These are phyloP conservation scores for Tupaia tana DNA, from an alignment of 2,113 vertebrate genomes.

Conservation along the genomic window DNA sequence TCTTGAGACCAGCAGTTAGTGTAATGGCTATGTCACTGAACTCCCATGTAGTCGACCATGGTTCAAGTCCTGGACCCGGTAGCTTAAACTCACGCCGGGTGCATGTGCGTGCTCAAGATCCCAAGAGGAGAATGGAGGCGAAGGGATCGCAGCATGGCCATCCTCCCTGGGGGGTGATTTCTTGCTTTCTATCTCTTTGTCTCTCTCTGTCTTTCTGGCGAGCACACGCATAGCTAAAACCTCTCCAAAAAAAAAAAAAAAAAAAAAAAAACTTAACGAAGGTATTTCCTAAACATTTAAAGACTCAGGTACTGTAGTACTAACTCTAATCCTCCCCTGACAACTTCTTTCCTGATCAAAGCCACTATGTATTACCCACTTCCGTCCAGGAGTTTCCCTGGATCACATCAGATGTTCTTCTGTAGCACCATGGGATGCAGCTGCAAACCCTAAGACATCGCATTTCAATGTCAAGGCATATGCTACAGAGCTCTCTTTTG, in stretches of 20 bases:
- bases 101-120: too few species aligned
- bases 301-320: not conserved
- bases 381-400: not conserved
- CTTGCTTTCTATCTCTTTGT: too few species aligned
- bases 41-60: too few species aligned
- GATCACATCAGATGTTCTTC: not conserved
- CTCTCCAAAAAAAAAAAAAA: too few species aligned
- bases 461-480: not conserved
- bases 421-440: not conserved
- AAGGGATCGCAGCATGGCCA: too few species aligned
- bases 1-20: not conserved
- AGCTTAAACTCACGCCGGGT: too few species aligned
- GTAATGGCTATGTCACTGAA: too few species aligned
- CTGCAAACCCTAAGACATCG: not conserved
- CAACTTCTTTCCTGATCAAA: slow-evolving; percentile 47
- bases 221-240: too few species aligned
- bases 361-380: not conserved
- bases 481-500: not conserved
- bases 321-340: not conserved
- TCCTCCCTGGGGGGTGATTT: too few species aligned
- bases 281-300: slow-evolving; percentile 42
- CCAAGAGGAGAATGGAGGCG: too few species aligned
- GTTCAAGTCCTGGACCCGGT: too few species aligned
- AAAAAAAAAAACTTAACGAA: slow-evolving; percentile 4
- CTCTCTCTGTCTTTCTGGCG: too few species aligned